These are phyloP conservation scores for Dryadula phaetusa DNA, from an alignment of 2,888 invertebrate species.

Conservation along the genomic window DNA sequence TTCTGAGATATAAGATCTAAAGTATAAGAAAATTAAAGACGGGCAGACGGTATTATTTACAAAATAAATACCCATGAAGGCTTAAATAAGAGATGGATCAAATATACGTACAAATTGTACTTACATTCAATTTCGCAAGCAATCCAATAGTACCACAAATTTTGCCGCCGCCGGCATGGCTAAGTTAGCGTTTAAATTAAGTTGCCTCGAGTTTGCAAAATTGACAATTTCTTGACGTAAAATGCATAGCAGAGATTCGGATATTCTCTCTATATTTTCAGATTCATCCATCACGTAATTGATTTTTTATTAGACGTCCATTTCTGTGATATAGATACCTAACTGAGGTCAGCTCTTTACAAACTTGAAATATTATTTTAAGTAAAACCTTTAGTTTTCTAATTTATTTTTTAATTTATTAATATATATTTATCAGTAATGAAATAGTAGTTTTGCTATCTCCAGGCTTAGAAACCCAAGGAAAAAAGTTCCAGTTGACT, in stretches of 20 bases:
- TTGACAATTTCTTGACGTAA: slow-evolving; percentile 27
- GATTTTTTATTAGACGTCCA: slow-evolving; percentile 11
- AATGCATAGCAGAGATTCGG: slow-evolving; percentile 22
- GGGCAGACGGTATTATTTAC: not conserved
- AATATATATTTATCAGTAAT: too few relatives aligned
- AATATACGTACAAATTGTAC: slow-evolving; percentile 28
- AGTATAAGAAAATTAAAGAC: not conserved
- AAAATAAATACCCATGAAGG: not conserved
- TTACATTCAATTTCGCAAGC: slow-evolving; percentile 29
- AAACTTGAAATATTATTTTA: not conserved
- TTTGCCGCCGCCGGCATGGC: slow-evolving; percentile 24
- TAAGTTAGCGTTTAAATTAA: slow-evolving; percentile 39
- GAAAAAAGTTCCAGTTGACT: too few relatives aligned
- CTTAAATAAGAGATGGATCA: slow-evolving; percentile 1
- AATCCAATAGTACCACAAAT: slow-evolving; percentile 29
- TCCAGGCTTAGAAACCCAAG: too few relatives aligned
- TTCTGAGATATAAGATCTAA: too few relatives aligned
- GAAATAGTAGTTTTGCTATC: too few relatives aligned
- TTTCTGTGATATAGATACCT: not conserved
- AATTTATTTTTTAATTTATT: too few relatives aligned
- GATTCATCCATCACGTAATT: slow-evolving; percentile 16
- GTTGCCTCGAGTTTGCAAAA: slow-evolving; percentile 32
- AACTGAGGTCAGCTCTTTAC: not conserved
- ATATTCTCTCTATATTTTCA: slow-evolving; percentile 17
- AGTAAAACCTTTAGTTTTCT: too few relatives aligned